Conservation (phyloP, 2,888 invertebrate species). For the Hyppa rectilinea region DNA sequence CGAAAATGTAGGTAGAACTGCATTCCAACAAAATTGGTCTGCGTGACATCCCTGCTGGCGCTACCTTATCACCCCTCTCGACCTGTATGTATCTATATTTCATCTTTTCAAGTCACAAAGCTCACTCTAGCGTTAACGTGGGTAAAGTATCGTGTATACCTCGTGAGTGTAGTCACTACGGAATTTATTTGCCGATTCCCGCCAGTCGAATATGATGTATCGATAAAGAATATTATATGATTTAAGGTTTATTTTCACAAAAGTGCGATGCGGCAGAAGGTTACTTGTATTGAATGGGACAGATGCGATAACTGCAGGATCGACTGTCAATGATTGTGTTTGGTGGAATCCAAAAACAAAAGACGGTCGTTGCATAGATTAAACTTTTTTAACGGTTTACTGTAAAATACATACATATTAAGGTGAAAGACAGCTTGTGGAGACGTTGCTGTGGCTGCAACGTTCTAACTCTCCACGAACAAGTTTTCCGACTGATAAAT, state of each 20-base stretch:
- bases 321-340: too few relatives aligned
- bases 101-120: constrained; percentile 66
- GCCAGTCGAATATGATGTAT: constrained; percentile 33
- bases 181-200: constrained; percentile 36
- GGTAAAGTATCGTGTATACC: constrained; percentile 29
- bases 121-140: constrained; percentile 60
- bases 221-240: constrained; percentile 15
- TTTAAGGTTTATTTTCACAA: constrained; percentile 33
- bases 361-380: neutral
- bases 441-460: constrained; percentile 42
- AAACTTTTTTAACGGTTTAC: neutral
- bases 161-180: constrained; percentile 9
- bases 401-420: constrained; percentile 46
- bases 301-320: neutral
- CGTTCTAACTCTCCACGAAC: constrained; percentile 54
- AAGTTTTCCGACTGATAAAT: constrained; percentile 68
- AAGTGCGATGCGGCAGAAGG: neutral
- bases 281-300: neutral
- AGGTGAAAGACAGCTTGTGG: constrained; percentile 7
- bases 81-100: constrained; percentile 40
- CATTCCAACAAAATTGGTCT: constrained; percentile 31
- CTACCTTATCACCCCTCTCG: constrained; percentile 21
- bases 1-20: constrained; percentile 21
- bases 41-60: constrained; percentile 14
- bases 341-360: neutral